Conservation (phyloP, 2,888 invertebrate genomes). For the Xylota sylvarum region DNA sequence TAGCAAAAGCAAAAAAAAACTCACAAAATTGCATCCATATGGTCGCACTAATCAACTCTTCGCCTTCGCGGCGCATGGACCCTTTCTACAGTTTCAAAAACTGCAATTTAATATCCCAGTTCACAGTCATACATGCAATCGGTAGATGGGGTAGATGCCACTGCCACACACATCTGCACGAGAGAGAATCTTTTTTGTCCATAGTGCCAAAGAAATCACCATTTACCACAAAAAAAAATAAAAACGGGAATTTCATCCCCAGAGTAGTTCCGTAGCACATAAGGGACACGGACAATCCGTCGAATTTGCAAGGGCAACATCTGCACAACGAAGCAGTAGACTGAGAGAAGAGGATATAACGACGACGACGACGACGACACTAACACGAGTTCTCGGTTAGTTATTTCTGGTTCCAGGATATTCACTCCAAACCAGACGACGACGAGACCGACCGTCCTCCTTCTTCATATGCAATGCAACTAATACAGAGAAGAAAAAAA, state of each 20-base stretch:
- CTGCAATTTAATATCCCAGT: conserved; percentile 74
- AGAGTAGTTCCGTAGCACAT: conserved; percentile 42
- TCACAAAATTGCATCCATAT: conserved; percentile 74
- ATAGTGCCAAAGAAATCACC: conserved; percentile 59
- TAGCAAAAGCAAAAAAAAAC: conserved; percentile 14
- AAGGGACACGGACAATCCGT: conserved; percentile 1
- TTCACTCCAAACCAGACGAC: conserved; percentile 64
- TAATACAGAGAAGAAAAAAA: conserved; percentile 48
- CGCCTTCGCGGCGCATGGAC: conserved; percentile 53
- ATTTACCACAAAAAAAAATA: conserved; percentile 36
- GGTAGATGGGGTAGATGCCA: conserved; percentile 43
- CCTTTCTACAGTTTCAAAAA: conserved; percentile 44
- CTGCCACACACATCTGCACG: conserved; percentile 52
- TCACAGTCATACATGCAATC: conserved; percentile 1
- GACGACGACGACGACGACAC: conserved; percentile 59
- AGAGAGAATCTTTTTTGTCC: conserved; percentile 39
- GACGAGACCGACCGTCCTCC: conserved; percentile 22
- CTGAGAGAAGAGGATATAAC: background rate
- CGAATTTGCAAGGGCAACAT: conserved; percentile 67
- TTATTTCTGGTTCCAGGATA: conserved; percentile 69
- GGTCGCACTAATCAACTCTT: conserved; percentile 75
- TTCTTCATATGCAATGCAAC: conserved; percentile 50
- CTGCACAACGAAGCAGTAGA: conserved; percentile 57
- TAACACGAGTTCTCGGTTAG: conserved; percentile 73
- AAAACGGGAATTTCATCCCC: conserved; percentile 52